These are phyloP conservation scores for Morinoia aosen DNA, from an alignment of 2,888 invertebrate species.

Conservation along the genomic window DNA sequence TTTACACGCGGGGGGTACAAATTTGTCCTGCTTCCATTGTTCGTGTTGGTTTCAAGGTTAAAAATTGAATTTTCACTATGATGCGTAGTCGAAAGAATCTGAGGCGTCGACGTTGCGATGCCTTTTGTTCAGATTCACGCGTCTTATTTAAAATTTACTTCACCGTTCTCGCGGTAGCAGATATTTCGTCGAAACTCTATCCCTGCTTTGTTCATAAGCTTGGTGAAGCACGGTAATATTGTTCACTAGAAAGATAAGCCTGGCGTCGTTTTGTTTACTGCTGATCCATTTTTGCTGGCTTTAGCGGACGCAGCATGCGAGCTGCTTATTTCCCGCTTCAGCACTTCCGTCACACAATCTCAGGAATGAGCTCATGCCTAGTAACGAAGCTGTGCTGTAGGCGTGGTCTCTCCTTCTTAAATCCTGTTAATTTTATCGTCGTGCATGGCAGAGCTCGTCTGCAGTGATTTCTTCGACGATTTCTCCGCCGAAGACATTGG, in stretches of 20 bases:
- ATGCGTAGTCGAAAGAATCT: not conserved
- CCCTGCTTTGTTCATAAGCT: too few relatives aligned
- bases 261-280: too few relatives aligned
- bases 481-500: not conserved
- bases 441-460: not conserved
- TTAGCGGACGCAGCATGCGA: not conserved
- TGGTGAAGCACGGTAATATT: too few relatives aligned
- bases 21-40: not conserved
- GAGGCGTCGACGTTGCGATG: not conserved
- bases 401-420: conserved; percentile 22
- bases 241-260: too few relatives aligned
- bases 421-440: not conserved
- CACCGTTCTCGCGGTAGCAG: not conserved
- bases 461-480: conserved; percentile 10
- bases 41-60: not conserved
- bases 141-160: not conserved
- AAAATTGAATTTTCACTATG: not conserved
- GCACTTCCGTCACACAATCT: not conserved
- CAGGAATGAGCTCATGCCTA: not conserved
- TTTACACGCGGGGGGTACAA: not conserved
- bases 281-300: not conserved
- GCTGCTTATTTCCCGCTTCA: not conserved
- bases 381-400: not conserved
- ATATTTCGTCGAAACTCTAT: not conserved
- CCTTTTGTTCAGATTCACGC: not conserved